These are phyloP conservation scores for Napeogenes sylphis DNA, from an alignment of 2,888 invertebrate species.

Conservation along the genomic window DNA sequence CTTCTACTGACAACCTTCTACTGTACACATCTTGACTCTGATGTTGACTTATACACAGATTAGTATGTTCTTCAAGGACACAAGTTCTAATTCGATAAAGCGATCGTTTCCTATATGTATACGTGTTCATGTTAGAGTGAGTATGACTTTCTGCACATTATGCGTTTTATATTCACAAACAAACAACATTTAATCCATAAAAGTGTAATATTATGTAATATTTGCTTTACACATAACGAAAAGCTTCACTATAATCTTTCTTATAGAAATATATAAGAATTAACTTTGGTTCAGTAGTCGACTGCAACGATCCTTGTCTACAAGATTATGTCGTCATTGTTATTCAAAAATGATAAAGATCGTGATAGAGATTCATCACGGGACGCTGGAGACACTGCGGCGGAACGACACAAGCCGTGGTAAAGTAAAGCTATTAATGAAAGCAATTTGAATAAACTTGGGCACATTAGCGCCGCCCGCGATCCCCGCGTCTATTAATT, in stretches of 20 bases:
- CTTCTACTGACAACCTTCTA: too few species aligned
- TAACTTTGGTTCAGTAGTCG: background rate
- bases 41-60: background rate
- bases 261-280: too few species aligned
- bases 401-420: conserved; percentile 22
- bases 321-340: background rate
- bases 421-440: conserved; percentile 43
- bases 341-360: conserved; percentile 14
- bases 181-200: too few species aligned
- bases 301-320: background rate
- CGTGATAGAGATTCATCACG: conserved; percentile 24
- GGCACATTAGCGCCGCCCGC: conserved; percentile 33
- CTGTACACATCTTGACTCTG: background rate
- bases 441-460: conserved; percentile 53
- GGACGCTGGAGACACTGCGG: conserved; percentile 21
- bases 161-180: too few species aligned
- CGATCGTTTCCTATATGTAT: too few species aligned
- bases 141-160: too few species aligned
- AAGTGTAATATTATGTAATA: too few species aligned
- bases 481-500: conserved; percentile 19
- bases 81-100: too few species aligned
- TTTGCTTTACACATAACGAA: too few species aligned
- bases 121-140: too few species aligned
- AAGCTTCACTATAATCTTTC: too few species aligned
- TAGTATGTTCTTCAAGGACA: too few species aligned